Conservation (phyloP, 1,140 invertebrate species). For the Drosophila arizonae region DNA sequence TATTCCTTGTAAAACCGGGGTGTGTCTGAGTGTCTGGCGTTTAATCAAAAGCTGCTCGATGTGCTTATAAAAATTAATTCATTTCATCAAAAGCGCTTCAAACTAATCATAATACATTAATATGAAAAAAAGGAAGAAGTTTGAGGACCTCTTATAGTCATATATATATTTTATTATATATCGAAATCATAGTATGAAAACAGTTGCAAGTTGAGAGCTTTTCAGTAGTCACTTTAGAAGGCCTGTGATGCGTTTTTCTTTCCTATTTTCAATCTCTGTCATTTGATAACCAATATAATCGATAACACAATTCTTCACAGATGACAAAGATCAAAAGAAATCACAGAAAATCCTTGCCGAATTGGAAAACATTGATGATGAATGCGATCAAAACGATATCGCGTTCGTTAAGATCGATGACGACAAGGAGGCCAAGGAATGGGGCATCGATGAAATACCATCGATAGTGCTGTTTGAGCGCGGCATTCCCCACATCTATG, state of each 20-base stretch:
- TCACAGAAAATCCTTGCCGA: constrained; percentile 93
- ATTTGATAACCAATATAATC: not conserved
- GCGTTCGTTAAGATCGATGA: constrained; percentile 97
- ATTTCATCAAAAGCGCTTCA: constrained; percentile 53
- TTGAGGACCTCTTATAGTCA: constrained; percentile 6
- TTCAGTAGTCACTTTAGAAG: constrained; percentile 24
- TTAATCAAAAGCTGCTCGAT: constrained; percentile 49
- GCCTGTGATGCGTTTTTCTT: constrained; percentile 7
- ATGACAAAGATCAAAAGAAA: constrained; percentile 96
- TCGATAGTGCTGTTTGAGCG: constrained; percentile 94
- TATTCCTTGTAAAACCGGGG: constrained; percentile 46
- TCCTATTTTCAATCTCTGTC: not conserved
- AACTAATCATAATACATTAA: constrained; percentile 59
- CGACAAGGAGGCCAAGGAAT: constrained; percentile 93
- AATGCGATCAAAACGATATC: constrained; percentile 95
- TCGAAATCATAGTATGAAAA: constrained; percentile 17
- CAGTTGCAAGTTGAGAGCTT: constrained; percentile 40
- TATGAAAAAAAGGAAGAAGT: constrained; percentile 42
- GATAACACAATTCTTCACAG: constrained; percentile 83
- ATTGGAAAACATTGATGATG: constrained; percentile 97
- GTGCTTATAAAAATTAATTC: constrained; percentile 59
- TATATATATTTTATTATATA: not conserved
- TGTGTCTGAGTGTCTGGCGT: constrained; percentile 62
- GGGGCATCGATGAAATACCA: constrained; percentile 92
- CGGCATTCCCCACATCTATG: constrained; percentile 93